These are phyloP conservation scores for Tapera naevia DNA, from an alignment of 2,797 vertebrate genomes.

Conservation along the genomic window DNA sequence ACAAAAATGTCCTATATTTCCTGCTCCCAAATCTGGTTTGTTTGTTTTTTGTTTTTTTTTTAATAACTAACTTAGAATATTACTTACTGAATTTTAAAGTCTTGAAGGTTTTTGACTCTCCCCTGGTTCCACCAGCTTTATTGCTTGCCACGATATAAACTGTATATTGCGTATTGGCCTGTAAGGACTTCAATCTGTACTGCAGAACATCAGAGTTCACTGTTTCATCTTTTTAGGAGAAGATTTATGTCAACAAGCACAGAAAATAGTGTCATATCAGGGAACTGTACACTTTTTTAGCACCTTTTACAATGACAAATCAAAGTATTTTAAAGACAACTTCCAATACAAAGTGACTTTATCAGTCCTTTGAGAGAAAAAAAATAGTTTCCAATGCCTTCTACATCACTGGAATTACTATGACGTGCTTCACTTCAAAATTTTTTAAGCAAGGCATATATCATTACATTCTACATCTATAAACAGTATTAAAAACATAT, in stretches of 20 bases:
- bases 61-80: neutral
- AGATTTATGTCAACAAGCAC: neutral
- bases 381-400: neutral
- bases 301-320: neutral
- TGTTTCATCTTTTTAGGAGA: slow-evolving; percentile 57
- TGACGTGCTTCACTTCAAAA: neutral
- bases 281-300: neutral
- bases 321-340: neutral
- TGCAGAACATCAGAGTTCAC: slow-evolving; percentile 56
- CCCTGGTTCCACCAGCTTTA: slow-evolving; percentile 52
- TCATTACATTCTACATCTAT: neutral
- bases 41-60: no score
- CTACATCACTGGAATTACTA: neutral
- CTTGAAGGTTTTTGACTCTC: slow-evolving; percentile 61
- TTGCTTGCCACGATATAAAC: slow-evolving; percentile 73
- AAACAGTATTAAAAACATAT: neutral
- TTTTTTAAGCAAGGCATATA: neutral
- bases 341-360: neutral
- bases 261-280: neutral
- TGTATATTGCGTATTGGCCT: slow-evolving; percentile 66
- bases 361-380: neutral
- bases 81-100: slow-evolving; percentile 75
- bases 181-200: slow-evolving; percentile 65
- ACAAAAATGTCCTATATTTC: neutral
- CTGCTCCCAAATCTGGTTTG: neutral